These are phyloP conservation scores for Bicyclus anynana DNA, from an alignment of 1,140 invertebrate genomes.

Conservation along the genomic window DNA sequence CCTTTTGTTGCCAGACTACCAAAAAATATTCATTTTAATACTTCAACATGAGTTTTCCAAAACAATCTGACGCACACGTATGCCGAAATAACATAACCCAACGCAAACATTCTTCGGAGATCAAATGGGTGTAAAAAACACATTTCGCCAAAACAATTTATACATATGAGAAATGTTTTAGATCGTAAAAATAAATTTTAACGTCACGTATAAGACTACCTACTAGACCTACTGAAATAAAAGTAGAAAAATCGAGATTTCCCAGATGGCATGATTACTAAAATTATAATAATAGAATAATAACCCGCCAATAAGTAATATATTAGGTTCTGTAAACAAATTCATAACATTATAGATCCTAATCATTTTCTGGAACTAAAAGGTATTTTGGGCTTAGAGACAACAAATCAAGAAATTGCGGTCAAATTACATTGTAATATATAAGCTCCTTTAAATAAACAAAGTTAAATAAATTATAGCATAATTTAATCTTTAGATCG, in stretches of 20 bases:
- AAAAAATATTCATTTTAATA: not conserved
- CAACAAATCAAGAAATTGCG: no score
- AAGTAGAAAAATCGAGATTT: not conserved
- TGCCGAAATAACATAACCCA: conserved; percentile 3
- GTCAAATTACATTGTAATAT: no score
- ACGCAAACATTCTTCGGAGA: conserved; percentile 7
- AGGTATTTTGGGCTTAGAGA: no score
- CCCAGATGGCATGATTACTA: not conserved
- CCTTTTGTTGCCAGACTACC: not conserved
- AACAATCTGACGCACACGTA: not conserved
- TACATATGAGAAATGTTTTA: conserved; percentile 9
- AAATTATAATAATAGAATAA: no score
- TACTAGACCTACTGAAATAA: conserved; percentile 2
- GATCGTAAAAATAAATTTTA: conserved; percentile 10
- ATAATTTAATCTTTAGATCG: no score
- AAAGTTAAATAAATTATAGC: no score
- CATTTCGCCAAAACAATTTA: conserved; percentile 15
- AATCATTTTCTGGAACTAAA: no score
- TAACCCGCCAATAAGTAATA: no score
- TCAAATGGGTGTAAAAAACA: conserved; percentile 14
- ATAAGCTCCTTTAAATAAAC: no score
- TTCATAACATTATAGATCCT: no score
- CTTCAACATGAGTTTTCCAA: not conserved
- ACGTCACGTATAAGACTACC: conserved; percentile 4
- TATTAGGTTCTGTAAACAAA: no score